Conservation (phyloP, 64 coral and sea anemone genomes). For the Anthopleura sola region DNA sequence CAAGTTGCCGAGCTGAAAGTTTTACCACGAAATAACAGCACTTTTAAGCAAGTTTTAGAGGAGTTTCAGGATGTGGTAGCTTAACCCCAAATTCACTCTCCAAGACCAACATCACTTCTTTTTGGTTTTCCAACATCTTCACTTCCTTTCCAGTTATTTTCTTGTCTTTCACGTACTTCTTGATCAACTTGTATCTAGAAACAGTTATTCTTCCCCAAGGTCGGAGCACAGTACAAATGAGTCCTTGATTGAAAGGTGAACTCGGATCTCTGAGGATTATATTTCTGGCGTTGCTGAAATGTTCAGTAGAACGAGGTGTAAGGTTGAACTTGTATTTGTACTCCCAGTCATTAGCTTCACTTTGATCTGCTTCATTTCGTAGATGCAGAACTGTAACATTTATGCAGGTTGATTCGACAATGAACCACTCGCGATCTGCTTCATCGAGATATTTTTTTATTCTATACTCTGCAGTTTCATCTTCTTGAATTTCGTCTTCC, state of each 20-base stretch:
- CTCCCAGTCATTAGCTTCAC: not conserved
- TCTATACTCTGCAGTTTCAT: not conserved
- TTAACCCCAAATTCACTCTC: not conserved
- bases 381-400: not conserved
- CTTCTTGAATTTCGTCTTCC: not conserved
- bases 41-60: too few species aligned
- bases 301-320: not conserved
- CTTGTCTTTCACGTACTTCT: not conserved
- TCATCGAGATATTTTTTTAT: not conserved
- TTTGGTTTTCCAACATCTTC: not conserved
- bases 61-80: not conserved
- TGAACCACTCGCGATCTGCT: not conserved
- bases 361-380: not conserved
- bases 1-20: too few species aligned
- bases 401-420: not conserved
- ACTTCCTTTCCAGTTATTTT: not conserved
- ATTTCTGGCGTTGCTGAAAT: not conserved
- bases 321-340: not conserved
- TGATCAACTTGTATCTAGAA: slow-evolving; percentile 8
- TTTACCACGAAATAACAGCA: too few species aligned
- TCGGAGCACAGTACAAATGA: not conserved
- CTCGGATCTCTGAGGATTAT: not conserved
- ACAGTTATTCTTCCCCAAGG: slow-evolving; percentile 6
- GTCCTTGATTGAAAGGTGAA: not conserved
- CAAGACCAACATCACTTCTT: not conserved